These are phyloP conservation scores for Petrolisthes manimaculis DNA, from an alignment of 2,888 invertebrate genomes.

Conservation along the genomic window DNA sequence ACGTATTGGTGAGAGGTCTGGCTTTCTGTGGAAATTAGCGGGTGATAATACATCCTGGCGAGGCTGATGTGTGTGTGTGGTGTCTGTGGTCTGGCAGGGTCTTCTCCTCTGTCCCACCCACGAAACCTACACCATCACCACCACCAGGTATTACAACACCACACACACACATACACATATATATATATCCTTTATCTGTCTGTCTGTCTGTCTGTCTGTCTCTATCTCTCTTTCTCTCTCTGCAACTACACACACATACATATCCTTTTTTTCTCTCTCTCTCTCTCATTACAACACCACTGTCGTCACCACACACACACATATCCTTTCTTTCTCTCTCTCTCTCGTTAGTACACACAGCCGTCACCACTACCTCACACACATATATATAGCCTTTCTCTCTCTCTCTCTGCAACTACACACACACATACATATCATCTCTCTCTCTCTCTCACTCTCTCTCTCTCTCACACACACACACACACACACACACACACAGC, in stretches of 20 bases:
- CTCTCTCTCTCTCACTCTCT: not conserved
- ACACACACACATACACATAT: no score
- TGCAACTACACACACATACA: no score
- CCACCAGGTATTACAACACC: not conserved
- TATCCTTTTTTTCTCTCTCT: no score
- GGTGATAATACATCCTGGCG: slow-evolving; percentile 24
- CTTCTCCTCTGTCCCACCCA: no score
- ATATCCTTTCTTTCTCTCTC: no score
- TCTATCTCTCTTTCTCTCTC: no score
- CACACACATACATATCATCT: not conserved
- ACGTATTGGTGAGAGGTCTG: not conserved
- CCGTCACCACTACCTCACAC: not conserved
- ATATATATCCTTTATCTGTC: no score
- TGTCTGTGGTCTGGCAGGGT: slow-evolving; percentile 20
- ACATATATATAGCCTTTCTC: not conserved
- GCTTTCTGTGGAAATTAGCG: slow-evolving; percentile 12
- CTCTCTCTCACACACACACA: not conserved
- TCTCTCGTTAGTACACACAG: not conserved
- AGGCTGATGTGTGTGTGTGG: slow-evolving; percentile 27
- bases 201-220: no score
- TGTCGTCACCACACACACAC: no score
- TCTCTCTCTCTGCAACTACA: not conserved
- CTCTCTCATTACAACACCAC: no score
- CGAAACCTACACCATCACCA: slow-evolving; percentile 20
- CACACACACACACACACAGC: no score